Evolutionary conservation across 2,888 invertebrate species (phyloP).

Genomic region (Polyploca ridens): DNA sequence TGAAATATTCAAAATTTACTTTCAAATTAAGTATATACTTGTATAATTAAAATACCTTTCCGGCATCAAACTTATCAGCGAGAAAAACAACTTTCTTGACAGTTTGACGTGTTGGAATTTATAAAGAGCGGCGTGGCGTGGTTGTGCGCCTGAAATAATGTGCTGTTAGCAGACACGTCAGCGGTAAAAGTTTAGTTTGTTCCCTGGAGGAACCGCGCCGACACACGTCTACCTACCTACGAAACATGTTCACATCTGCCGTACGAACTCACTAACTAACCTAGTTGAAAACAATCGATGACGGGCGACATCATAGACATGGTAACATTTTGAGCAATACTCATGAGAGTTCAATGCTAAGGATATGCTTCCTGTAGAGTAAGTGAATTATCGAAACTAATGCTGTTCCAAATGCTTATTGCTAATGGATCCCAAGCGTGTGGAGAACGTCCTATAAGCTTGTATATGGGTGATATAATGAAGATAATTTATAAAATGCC

Average conservation of each 20-base stretch:
- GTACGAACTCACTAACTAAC: conserved; percentile 58
- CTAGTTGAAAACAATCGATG: conserved; percentile 39
- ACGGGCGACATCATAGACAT: conserved; percentile 31
- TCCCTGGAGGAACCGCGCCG: conserved; percentile 38
- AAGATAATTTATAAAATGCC: neutral
- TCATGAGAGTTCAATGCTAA: neutral
- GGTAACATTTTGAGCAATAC: neutral
- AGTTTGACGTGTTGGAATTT: conserved; percentile 48
- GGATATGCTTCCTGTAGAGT: neutral
- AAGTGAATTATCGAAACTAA: conserved; percentile 1
- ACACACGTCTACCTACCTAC: conserved; percentile 23
- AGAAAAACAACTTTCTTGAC: conserved; percentile 44
- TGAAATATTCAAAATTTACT: conserved; percentile 12
- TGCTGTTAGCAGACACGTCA: conserved; percentile 48
- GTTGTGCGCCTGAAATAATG: conserved; percentile 40
- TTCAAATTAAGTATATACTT: conserved; percentile 14
- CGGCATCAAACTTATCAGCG: conserved; percentile 19
- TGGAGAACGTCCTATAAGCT: neutral
- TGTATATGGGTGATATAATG: neutral
- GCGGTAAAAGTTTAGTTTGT: conserved; percentile 53
- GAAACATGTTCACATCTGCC: conserved; percentile 32
- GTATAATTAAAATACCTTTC: conserved; percentile 27
- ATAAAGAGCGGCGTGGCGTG: conserved; percentile 39
- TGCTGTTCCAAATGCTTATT: neutral
- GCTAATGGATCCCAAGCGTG: neutral